These are phyloP conservation scores for Syrmaticus mikado DNA, from an alignment of 2,113 vertebrate species.

Conservation along the genomic window DNA sequence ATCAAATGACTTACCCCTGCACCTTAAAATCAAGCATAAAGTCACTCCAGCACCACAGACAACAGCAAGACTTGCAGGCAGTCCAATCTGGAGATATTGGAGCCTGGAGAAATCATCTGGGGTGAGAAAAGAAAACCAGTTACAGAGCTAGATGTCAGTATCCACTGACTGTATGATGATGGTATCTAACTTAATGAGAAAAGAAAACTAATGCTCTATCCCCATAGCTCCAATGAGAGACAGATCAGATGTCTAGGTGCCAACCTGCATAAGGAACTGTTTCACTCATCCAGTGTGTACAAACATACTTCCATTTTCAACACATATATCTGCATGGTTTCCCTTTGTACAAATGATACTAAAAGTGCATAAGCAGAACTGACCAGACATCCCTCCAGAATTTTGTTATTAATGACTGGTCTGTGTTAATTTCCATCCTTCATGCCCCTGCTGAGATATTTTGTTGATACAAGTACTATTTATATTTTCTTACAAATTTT, in stretches of 20 bases:
- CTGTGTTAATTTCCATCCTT: background rate
- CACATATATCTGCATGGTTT: rapidly evolving
- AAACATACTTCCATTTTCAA: background rate
- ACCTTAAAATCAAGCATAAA: background rate
- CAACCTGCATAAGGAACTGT: background rate
- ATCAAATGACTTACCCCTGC: conserved; percentile 21
- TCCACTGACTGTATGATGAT: background rate
- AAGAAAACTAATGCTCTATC: background rate
- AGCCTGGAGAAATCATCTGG: background rate
- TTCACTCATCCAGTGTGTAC: background rate
- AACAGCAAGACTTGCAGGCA: background rate
- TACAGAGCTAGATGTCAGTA: background rate
- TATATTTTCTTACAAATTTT: background rate
- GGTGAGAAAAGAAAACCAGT: background rate
- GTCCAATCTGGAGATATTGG: background rate
- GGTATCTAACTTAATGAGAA: background rate
- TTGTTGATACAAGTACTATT: background rate
- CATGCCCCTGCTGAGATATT: background rate
- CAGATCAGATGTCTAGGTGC: background rate
- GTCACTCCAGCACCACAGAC: background rate
- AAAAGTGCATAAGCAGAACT: background rate
- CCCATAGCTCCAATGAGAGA: background rate
- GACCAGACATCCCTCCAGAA: background rate
- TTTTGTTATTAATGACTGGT: background rate
- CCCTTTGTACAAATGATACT: background rate